Base-by-base conservation (phyloP, 2,113 vertebrate species). In the Pycnonotus jocosus region DNA sequence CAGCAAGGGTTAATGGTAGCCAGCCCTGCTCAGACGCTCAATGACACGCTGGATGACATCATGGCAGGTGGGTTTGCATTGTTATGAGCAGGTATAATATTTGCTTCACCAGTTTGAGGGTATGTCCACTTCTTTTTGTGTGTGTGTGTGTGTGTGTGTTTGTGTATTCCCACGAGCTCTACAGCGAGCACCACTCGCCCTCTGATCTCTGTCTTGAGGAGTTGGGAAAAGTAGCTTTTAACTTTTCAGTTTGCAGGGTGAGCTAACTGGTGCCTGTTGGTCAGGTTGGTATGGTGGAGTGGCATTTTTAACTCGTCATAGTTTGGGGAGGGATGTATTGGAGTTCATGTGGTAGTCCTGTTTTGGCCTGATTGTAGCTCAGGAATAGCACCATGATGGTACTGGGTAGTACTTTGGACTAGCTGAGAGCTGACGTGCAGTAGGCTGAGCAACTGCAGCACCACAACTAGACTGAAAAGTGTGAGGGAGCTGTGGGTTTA, bases 41-140 rank as follows among this genome's bases (percentile, higher is more conserved):
- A 99, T 98, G 99, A 99, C 98, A 99, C 99, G 97, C 98, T 99
- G 98, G 99, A 99, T 97, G 99, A 99, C 98, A 99, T 99, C 98
- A 99, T 99, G 99, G 99, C 99, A 98, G 99, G 99, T 98, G 97
- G 97, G 99, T 98, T 97, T 97, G 93, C 91, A 86, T 97, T 95
- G 96, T 97, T 98, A 96, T 12, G 95, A 97, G 97, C 97, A 98
- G 98, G 96, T 98, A 97, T 96, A 97, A 96, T 97, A 96, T 97
- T 97, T 98, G 88, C 95, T 96, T 97, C 97, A 97, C 82, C 88
- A 97, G 95, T 96, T 96, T 50, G 95, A 98, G 95, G 96, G 79
- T 92, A 90, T 98, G 91, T 96, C 97, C 95, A 79, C 95, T 91
- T 96, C 91, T 96, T 82, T 97, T 6, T 93, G 14, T 88, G 11